Evolutionary conservation across 2,888 invertebrate species (phyloP).

Genomic region (Ormyrus nitidulus): DNA sequence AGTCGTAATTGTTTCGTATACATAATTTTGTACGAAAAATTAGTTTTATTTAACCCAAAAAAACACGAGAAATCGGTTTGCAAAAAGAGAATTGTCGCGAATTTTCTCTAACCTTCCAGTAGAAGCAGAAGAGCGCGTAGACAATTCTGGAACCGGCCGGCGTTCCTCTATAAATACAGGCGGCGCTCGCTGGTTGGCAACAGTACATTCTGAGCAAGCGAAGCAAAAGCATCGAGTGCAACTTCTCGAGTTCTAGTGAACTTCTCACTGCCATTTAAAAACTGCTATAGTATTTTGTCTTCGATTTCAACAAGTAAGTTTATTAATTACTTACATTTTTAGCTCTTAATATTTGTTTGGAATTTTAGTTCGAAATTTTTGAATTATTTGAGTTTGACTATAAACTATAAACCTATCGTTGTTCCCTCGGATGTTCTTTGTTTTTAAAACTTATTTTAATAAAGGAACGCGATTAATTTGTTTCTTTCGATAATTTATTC

Average conservation of each 20-base stretch:
- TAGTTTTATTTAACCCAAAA: too few relatives aligned
- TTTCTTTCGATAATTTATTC: not conserved
- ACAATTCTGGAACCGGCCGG: conserved; percentile 18
- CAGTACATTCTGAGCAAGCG: conserved; percentile 48
- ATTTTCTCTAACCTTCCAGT: too few relatives aligned
- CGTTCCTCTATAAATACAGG: conserved; percentile 56
- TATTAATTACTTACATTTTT: not conserved
- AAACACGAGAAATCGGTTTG: too few relatives aligned
- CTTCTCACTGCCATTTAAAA: too few relatives aligned
- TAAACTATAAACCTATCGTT: too few relatives aligned
- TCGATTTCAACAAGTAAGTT: not conserved
- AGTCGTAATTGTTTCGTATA: too few relatives aligned
- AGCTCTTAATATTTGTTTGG: too few relatives aligned
- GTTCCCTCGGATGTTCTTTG: not conserved
- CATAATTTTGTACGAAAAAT: too few relatives aligned
- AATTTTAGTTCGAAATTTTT: too few relatives aligned
- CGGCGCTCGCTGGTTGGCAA: conserved; percentile 7
- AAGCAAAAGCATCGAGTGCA: conserved; percentile 38
- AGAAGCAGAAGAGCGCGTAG: too few relatives aligned
- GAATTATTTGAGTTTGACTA: too few relatives aligned
- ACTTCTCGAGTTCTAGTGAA: not conserved
- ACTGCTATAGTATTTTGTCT: not conserved
- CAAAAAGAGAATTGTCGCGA: too few relatives aligned
- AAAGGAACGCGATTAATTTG: not conserved
- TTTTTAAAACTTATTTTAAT: not conserved